Conservation (phyloP, 2,113 vertebrate genomes). For the Galemys pyrenaicus region DNA sequence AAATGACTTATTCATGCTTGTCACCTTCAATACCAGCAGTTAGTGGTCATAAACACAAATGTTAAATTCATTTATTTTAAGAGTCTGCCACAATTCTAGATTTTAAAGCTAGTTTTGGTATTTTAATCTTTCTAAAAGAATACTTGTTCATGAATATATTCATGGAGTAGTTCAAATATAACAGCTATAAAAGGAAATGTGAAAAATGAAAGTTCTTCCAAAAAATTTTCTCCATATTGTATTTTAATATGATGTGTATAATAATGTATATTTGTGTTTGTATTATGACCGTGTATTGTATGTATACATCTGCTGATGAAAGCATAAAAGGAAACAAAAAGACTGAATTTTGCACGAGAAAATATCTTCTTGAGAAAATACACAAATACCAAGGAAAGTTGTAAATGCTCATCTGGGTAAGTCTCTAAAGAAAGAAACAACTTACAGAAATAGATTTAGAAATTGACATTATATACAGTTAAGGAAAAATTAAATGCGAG, state of each 20-base stretch:
- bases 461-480: neutral
- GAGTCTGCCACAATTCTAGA: neutral
- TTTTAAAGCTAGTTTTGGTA: neutral
- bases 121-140: conserved; percentile 10
- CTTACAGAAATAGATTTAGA: neutral
- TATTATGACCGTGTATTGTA: neutral
- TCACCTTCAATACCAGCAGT: neutral
- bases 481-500: neutral
- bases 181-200: neutral
- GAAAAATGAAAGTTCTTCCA: neutral
- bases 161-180: neutral
- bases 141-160: neutral
- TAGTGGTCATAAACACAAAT: neutral
- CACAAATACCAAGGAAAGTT: neutral
- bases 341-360: neutral
- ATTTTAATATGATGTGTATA: neutral
- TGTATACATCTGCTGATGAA: neutral
- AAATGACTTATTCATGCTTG: neutral
- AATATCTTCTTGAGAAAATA: conserved; percentile 16
- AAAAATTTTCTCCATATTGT: neutral
- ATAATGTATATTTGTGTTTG: neutral
- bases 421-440: conserved; percentile 26
- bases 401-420: neutral
- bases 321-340: neutral
- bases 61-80: conserved; percentile 9